Evolutionary conservation across 2,797 vertebrate genomes (phyloP).

Genomic region (Lagocephalus sceleratus): DNA sequence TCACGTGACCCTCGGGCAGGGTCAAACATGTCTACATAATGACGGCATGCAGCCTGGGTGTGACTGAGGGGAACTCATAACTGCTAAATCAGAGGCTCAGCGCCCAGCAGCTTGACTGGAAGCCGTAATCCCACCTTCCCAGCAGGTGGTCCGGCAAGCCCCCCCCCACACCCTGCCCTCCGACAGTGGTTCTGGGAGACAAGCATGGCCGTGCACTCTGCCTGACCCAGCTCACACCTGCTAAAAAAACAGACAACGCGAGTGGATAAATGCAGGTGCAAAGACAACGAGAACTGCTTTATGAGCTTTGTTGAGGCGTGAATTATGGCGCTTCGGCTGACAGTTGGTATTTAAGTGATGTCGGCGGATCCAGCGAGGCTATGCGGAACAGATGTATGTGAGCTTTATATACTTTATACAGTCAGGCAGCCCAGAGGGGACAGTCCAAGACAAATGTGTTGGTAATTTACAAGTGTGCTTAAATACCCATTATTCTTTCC

Average conservation of each 20-base stretch:
- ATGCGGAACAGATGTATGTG: constrained; percentile 65
- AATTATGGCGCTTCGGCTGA: constrained; percentile 56
- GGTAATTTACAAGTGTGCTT: constrained; percentile 79
- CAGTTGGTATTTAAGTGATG: constrained; percentile 67
- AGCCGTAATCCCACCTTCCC: constrained; percentile 62
- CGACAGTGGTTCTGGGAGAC: constrained; percentile 59
- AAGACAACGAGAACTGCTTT: constrained; percentile 40
- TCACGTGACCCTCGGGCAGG: constrained; percentile 11
- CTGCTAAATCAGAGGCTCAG: constrained; percentile 39
- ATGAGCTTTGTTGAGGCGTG: constrained; percentile 51
- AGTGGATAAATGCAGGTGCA: constrained; percentile 51
- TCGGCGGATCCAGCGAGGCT: constrained; percentile 66
- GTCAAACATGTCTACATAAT: constrained; percentile 38
- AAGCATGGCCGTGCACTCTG: constrained; percentile 65
- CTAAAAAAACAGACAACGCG: constrained; percentile 38
- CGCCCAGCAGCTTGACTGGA: constrained; percentile 42
- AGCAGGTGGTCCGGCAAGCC: constrained; percentile 55
- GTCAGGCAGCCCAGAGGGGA: constrained; percentile 63
- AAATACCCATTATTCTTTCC: constrained; percentile 78
- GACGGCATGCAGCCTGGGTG: constrained; percentile 34
- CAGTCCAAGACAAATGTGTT: constrained; percentile 69
- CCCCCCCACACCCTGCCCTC: too few relatives aligned
- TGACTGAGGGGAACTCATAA: constrained; percentile 48
- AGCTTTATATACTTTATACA: constrained; percentile 68
- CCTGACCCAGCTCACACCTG: constrained; percentile 65